Percentiles rank a stretch among this genome's conserved stretches.
Evolutionary conservation across 2,888 invertebrate species (phyloP).

Genomic region (Autographa gamma): DNA sequence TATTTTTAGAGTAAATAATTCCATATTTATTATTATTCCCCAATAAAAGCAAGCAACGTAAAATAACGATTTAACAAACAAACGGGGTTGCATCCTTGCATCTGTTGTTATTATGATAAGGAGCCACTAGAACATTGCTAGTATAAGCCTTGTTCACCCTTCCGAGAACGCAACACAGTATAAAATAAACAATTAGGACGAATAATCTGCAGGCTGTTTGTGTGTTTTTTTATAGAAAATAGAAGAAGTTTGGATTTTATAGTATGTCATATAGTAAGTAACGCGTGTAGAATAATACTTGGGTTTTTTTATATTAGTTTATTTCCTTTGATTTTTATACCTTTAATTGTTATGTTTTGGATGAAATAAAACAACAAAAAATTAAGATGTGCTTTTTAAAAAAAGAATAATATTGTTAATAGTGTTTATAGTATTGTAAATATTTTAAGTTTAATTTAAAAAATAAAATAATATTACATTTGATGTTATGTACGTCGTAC

Average conservation of each 20-base stretch:
- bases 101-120: slow-evolving; percentile 50
- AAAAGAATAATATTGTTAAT: no score
- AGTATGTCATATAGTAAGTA: not conserved
- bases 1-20: not conserved
- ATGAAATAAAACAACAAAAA: no score
- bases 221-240: slow-evolving; percentile 9
- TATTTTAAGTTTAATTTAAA: no score
- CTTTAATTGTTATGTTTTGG: no score
- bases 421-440: no score
- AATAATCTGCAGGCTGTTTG: slow-evolving; percentile 22
- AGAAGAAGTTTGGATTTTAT: not conserved
- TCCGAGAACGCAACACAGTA: slow-evolving; percentile 66
- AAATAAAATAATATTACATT: no score
- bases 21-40: slow-evolving; percentile 18
- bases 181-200: slow-evolving; percentile 62
- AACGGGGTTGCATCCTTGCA: slow-evolving; percentile 39
- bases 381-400: no score
- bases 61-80: slow-evolving; percentile 49
- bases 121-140: slow-evolving; percentile 37
- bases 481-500: no score
- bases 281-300: no score
- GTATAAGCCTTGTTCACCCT: slow-evolving; percentile 57
- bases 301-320: no score
- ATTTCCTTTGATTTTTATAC: no score
- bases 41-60: not conserved